A percentile compares a stretch with the other conserved stretches of the same genome.
Evolutionary conservation across 2,888 invertebrate genomes (phyloP).

Genomic region (Cryptophagus acutangulus): DNA sequence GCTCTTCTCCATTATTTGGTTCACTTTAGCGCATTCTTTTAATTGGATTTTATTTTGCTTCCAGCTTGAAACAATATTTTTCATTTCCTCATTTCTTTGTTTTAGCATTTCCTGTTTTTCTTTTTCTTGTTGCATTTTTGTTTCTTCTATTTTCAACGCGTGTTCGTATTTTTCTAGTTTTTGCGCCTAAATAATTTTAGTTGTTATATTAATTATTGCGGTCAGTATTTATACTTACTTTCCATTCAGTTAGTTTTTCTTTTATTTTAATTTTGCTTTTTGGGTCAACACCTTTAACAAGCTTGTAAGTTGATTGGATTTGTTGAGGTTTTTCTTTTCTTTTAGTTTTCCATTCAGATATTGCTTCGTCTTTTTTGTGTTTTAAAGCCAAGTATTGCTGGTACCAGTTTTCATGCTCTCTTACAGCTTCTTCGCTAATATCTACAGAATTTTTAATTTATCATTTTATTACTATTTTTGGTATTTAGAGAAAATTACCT

Average conservation of each 20-base stretch:
- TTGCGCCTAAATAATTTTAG: slow-evolving; percentile 21
- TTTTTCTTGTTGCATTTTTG: slow-evolving; percentile 21
- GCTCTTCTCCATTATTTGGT: slow-evolving; percentile 17
- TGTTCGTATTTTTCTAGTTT: slow-evolving; percentile 17
- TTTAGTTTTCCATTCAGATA: slow-evolving; percentile 47
- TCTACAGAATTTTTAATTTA: slow-evolving; percentile 30
- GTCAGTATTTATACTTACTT: slow-evolving; percentile 19
- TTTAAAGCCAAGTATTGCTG: slow-evolving; percentile 47
- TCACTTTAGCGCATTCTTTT: too few species aligned
- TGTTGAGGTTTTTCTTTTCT: slow-evolving; percentile 9
- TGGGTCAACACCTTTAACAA: slow-evolving; percentile 8
- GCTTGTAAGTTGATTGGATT: slow-evolving; percentile 13
- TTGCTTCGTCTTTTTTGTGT: slow-evolving; percentile 44
- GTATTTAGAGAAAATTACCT: slow-evolving; percentile 28
- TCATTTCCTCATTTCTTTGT: slow-evolving; percentile 32
- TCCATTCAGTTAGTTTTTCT: slow-evolving; percentile 35
- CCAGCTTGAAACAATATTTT: slow-evolving; percentile 32
- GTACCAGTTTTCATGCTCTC: slow-evolving; percentile 51
- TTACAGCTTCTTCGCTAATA: slow-evolving; percentile 42
- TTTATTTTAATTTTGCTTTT: slow-evolving; percentile 12
- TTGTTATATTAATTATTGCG: slow-evolving; percentile 8
- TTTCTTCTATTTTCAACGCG: slow-evolving; percentile 39
- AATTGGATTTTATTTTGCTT: slow-evolving; percentile 27
- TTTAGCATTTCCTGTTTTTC: slow-evolving; percentile 29
- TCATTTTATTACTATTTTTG: slow-evolving; percentile 5